phyloP scores from a whole-genome alignment of 1,140 invertebrate genomes.

The Coelopa frigida region DNA sequence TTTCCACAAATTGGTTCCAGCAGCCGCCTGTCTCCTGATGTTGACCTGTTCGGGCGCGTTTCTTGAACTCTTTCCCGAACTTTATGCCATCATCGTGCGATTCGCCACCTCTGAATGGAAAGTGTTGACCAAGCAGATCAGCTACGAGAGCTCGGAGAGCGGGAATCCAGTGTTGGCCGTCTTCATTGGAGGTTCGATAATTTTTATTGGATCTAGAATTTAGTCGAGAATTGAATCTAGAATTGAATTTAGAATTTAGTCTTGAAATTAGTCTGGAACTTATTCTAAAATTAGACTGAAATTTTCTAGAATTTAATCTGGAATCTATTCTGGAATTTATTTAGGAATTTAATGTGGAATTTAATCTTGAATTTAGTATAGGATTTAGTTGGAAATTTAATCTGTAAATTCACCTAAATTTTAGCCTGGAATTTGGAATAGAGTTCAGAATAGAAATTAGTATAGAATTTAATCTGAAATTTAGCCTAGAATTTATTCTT shows the following conservation, averaged over 20 bases:
- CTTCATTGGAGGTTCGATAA: conserved; percentile 52
- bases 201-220: not conserved
- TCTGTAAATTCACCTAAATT: no score
- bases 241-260: no score
- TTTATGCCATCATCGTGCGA: conserved; percentile 52
- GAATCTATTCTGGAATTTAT: conserved; percentile 6
- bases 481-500: no score
- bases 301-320: no score
- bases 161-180: conserved; percentile 60
- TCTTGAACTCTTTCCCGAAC: conserved; percentile 54
- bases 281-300: no score
- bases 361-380: no score
- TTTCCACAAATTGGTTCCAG: conserved; percentile 54
- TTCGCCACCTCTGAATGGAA: conserved; percentile 58
- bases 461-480: conserved; percentile 7
- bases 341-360: no score
- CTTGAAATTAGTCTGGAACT: no score
- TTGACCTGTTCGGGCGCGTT: conserved; percentile 53
- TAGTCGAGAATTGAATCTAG: not conserved
- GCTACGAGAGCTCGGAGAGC: conserved; percentile 56
- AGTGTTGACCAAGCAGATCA: conserved; percentile 55
- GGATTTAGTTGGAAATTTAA: no score
- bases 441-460: not conserved
- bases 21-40: conserved; percentile 54
- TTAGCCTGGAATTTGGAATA: not conserved